Percentiles rank a stretch among this genome's conserved stretches.
Evolutionary conservation across 2,113 vertebrate genomes (phyloP).

Genomic region (Perccottus glenii): DNA sequence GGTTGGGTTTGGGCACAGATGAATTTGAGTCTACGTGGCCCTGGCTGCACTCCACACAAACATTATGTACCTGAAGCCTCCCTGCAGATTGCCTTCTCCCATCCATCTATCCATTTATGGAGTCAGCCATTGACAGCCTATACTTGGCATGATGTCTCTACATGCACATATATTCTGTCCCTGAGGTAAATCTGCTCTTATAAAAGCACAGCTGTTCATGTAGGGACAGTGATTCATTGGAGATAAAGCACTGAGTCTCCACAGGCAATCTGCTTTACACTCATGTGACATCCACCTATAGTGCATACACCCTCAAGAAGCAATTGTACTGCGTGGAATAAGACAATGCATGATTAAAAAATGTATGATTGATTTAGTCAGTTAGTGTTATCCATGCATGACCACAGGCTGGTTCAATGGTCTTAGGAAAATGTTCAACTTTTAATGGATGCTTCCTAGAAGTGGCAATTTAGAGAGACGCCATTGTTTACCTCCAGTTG

Average conservation of each 20-base stretch:
- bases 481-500: slow-evolving; percentile 93
- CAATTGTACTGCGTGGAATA: background rate
- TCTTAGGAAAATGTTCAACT: background rate
- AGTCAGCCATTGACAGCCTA: slow-evolving; percentile 49
- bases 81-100: slow-evolving; percentile 42
- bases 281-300: slow-evolving; percentile 12
- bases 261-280: slow-evolving; percentile 32
- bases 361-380: background rate
- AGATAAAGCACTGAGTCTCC: slow-evolving; percentile 50
- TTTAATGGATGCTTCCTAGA: slow-evolving; percentile 6
- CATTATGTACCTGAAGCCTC: slow-evolving; percentile 43
- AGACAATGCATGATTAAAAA: background rate
- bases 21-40: slow-evolving; percentile 31
- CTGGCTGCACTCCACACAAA: slow-evolving; percentile 17
- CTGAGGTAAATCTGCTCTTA: slow-evolving; percentile 48
- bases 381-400: background rate
- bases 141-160: slow-evolving; percentile 32
- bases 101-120: slow-evolving; percentile 55
- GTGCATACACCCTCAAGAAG: background rate
- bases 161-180: slow-evolving; percentile 46
- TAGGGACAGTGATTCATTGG: slow-evolving; percentile 39
- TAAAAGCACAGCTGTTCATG: slow-evolving; percentile 30
- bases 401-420: background rate
- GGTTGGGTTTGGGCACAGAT: slow-evolving; percentile 44
- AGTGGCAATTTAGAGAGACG: background rate